Base-by-base conservation (phyloP, 2,797 vertebrate species). In the Gorsachius magnificus region DNA sequence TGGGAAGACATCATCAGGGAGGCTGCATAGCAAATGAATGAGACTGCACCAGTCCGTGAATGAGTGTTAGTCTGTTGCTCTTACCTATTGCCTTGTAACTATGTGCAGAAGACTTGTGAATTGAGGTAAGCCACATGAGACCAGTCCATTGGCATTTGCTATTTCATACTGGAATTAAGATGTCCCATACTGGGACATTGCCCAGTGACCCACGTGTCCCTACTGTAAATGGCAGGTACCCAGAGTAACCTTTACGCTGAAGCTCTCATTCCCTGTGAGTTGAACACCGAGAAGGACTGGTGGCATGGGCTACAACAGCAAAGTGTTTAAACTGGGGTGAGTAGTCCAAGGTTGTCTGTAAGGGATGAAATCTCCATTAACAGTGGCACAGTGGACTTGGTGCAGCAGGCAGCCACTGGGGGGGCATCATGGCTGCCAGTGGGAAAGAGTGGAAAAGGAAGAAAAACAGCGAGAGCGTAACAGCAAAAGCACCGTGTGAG, bases 121-220 rank as follows among this genome's bases (percentile, higher is more conserved):
- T 66, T 43, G 20, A 64, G 10, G 31, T 13, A 65, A 76, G 15
- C 51, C 1, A 0, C 0, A 1, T n/a, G 53, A 76, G 28, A 45
- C 13, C 33, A 18, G 7, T 63, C 22, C 35, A 12, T 16, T 82
- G 35, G 14, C 69, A 60, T 17, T 46, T 84, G 50, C 20, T 63
- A 31, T 68, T 79, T 45, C 77, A 81, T 18, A 18, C 15, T 66
- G 28, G 41, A 79, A 70, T 83, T 25, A 56, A 65, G n/a, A 65
- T 45, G 16, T 45, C 51, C 22, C 17, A 25, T 45, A n/a, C 29
- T 80, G 41, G n/a, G 13, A 58, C 8, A 16, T 50, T 36, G 29
- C 24, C 36, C 56, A 28, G 25, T 1, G 6, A n/a, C 31, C 22
- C 13, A 5, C 7, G 22, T 51, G 54, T 74, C 29, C 38, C 36